Conservation (phyloP, 2,888 invertebrate genomes). For the Aphelenchoides bicaudatus region DNA sequence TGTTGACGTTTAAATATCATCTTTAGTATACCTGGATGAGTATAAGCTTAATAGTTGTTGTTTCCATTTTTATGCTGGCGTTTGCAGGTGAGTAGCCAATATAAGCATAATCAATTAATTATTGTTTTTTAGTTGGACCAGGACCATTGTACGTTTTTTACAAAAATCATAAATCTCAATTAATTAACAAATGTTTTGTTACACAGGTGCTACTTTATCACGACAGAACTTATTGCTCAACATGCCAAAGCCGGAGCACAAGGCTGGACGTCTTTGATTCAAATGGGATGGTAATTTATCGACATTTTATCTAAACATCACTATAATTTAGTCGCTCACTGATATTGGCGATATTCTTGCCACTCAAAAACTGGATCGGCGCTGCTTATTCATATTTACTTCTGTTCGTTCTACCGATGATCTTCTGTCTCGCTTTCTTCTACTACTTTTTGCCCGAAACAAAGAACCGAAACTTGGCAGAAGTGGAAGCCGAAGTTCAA, state of each 20-base stretch:
- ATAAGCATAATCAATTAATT: too few species aligned
- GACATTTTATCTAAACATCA: neutral
- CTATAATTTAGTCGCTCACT: conserved; percentile 42
- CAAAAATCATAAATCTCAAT: too few species aligned
- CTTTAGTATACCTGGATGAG: conserved; percentile 38
- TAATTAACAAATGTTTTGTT: too few species aligned
- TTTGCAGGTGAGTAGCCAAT: too few species aligned
- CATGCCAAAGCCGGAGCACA: conserved; percentile 48
- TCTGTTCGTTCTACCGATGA: conserved; percentile 46
- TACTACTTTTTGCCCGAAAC: conserved; percentile 52
- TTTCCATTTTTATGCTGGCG: conserved; percentile 45
- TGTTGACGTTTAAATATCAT: neutral
- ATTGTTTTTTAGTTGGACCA: conserved; percentile 50
- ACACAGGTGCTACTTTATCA: conserved; percentile 53
- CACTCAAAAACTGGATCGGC: conserved; percentile 45
- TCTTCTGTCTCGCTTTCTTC: conserved; percentile 40
- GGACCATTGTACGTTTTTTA: too few species aligned
- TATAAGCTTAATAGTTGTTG: conserved; percentile 40
- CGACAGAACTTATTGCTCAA: conserved; percentile 47
- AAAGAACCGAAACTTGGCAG: conserved; percentile 38
- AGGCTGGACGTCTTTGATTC: conserved; percentile 49
- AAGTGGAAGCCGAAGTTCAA: conserved; percentile 27
- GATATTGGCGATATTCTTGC: conserved; percentile 43
- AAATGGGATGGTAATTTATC: conserved; percentile 42
- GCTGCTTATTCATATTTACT: conserved; percentile 43